Percentiles rank a stretch among this genome's conserved stretches.
Evolutionary conservation across 2,113 vertebrate genomes (phyloP).

Genomic region (Drymodes brunneopygia): DNA sequence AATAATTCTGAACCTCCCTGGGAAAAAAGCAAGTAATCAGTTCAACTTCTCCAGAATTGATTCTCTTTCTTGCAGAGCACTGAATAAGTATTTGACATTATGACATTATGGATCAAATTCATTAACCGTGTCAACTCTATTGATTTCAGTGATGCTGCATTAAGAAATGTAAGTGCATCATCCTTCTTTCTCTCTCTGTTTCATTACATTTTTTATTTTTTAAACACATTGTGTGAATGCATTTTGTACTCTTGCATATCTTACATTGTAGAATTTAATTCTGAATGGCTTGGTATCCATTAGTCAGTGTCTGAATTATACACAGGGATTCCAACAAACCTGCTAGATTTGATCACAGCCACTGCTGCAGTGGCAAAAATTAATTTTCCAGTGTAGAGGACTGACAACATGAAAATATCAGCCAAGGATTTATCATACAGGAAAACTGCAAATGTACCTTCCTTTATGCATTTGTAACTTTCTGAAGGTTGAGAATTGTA

Average conservation of each 20-base stretch:
- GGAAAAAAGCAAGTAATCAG: background rate
- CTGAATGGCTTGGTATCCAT: background rate
- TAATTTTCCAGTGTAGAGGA: background rate
- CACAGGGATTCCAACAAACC: background rate
- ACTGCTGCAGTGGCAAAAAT: background rate
- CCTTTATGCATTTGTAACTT: background rate
- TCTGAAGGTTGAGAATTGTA: background rate
- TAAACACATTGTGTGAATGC: background rate
- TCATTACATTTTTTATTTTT: background rate
- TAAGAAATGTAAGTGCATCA: background rate
- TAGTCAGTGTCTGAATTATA: background rate
- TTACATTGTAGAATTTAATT: background rate
- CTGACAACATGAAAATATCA: background rate
- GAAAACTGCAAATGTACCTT: background rate
- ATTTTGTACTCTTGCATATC: background rate
- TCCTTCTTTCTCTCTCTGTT: background rate
- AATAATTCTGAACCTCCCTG: constrained; percentile 2
- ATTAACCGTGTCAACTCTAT: background rate
- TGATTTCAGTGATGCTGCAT: background rate
- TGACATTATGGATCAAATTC: constrained; percentile 35
- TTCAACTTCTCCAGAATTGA: background rate
- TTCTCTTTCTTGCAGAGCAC: background rate
- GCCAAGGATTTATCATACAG: background rate
- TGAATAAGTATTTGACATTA: constrained; percentile 11
- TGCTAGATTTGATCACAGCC: background rate